phyloP scores from a whole-genome alignment of 2,888 invertebrate genomes.

The Sminthurinus aureus region DNA sequence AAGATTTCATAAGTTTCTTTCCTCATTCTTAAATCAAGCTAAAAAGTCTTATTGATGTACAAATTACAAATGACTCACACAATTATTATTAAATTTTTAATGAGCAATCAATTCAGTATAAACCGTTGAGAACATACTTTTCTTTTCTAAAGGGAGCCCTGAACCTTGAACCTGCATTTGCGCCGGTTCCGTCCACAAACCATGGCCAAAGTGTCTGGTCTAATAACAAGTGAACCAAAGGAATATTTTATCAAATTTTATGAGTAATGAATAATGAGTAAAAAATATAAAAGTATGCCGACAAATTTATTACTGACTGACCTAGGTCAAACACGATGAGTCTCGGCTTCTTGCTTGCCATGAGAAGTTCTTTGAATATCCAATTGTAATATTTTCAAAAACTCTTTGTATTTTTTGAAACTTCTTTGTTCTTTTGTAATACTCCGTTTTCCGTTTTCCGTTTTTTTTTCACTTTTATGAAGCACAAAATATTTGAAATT shows the following conservation, averaged over 20 bases:
- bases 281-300: too few species aligned
- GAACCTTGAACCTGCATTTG: constrained; percentile 9
- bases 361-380: not conserved
- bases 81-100: constrained; percentile 1
- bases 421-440: not conserved
- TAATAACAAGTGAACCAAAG: not conserved
- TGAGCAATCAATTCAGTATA: too few species aligned
- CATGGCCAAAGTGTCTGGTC: constrained; percentile 42
- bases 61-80: too few species aligned
- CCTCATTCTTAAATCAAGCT: too few species aligned
- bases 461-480: too few species aligned
- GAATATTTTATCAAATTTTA: too few species aligned
- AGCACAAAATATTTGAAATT: not conserved
- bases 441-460: too few species aligned
- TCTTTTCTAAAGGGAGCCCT: constrained; percentile 28
- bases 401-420: not conserved
- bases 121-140: constrained; percentile 17
- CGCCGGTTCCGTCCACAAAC: constrained; percentile 32
- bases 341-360: constrained; percentile 7
- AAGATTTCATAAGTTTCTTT: too few species aligned
- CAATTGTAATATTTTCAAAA: not conserved
- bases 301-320: not conserved
- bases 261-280: too few species aligned
- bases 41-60: too few species aligned
- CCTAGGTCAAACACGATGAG: constrained; percentile 28